Conservation (phyloP, 2,888 invertebrate species). For the Alloplasta piceator region DNA sequence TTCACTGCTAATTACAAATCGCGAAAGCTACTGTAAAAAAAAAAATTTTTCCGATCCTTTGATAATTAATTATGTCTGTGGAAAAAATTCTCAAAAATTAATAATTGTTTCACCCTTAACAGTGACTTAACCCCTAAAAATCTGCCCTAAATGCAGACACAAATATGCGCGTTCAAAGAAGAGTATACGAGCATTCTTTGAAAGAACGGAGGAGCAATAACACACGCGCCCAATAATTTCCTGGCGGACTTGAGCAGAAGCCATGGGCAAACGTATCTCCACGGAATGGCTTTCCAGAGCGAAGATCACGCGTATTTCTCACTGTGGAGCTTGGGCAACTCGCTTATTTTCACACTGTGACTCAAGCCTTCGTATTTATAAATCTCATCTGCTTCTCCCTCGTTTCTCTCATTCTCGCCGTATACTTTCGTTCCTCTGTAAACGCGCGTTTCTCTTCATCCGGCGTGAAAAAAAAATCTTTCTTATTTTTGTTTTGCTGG, state of each 20-base stretch:
- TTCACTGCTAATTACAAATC: too few species aligned
- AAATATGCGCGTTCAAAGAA: too few species aligned
- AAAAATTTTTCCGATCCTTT: too few species aligned
- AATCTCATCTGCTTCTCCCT: slow-evolving; percentile 60
- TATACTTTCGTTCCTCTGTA: slow-evolving; percentile 22
- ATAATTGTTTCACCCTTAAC: too few species aligned
- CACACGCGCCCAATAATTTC: slow-evolving; percentile 18
- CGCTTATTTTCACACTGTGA: slow-evolving; percentile 77
- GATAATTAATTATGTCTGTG: too few species aligned
- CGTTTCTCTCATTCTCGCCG: slow-evolving; percentile 31
- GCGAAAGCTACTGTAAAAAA: too few species aligned
- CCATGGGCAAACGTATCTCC: slow-evolving; percentile 24
- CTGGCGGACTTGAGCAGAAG: slow-evolving; percentile 31
- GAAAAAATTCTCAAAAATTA: too few species aligned
- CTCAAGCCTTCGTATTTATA: slow-evolving; percentile 77
- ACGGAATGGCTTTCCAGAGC: slow-evolving; percentile 49
- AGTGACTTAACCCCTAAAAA: too few species aligned
- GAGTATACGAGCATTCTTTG: not conserved
- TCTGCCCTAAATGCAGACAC: too few species aligned
- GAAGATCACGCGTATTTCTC: slow-evolving; percentile 8
- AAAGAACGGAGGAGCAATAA: slow-evolving; percentile 39
- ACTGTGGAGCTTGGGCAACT: slow-evolving; percentile 74
- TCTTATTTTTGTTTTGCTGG: too few species aligned
- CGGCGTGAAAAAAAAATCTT: too few species aligned
- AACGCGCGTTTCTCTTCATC: not conserved